Evolutionary conservation across 2,888 invertebrate genomes (phyloP).

Genomic region (Ferdinandea cuprea): DNA sequence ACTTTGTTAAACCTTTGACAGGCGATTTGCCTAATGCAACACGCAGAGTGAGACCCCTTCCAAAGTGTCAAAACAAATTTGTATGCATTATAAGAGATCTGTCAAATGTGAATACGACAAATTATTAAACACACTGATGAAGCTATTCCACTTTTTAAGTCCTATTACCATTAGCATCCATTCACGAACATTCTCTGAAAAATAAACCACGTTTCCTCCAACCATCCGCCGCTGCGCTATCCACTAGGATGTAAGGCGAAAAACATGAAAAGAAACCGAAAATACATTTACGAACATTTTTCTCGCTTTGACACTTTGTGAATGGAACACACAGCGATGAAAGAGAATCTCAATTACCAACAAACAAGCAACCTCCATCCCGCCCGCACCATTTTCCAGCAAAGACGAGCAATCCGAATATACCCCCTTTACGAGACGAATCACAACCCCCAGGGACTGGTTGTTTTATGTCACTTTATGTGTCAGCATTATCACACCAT

Average conservation of each 20-base stretch:
- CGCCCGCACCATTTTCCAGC: neutral
- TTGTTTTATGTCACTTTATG: constrained; percentile 72
- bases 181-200: neutral
- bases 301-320: constrained; percentile 72
- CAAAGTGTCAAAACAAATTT: neutral
- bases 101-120: neutral
- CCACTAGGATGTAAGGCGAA: constrained; percentile 8
- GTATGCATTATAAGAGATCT: neutral
- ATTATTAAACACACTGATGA: neutral
- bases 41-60: too few relatives aligned
- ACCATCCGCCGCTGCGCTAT: neutral
- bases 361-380: constrained; percentile 29
- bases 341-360: constrained; percentile 71
- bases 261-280: constrained; percentile 70
- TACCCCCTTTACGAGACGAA: constrained; percentile 52
- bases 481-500: constrained; percentile 75
- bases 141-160: constrained; percentile 11
- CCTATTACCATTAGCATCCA: constrained; percentile 13
- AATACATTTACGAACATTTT: constrained; percentile 72
- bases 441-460: constrained; percentile 63
- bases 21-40: too few relatives aligned
- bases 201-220: constrained; percentile 1
- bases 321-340: constrained; percentile 58
- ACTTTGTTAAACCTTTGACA: too few relatives aligned
- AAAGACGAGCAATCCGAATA: constrained; percentile 31